Conservation (phyloP, 2,888 invertebrate genomes). For the Nowickia ferox region DNA sequence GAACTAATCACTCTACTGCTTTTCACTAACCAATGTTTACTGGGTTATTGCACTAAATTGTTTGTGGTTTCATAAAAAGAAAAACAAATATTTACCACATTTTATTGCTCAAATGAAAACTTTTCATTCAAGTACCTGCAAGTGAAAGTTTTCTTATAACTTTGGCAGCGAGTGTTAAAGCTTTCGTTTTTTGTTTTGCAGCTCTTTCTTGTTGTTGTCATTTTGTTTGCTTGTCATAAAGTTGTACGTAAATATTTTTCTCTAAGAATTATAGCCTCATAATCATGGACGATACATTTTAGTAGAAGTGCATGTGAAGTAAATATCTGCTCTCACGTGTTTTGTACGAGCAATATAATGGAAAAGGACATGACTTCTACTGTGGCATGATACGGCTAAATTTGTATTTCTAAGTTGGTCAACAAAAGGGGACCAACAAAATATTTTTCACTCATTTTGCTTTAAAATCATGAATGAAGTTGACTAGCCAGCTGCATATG, state of each 20-base stretch:
- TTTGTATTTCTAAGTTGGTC: not conserved
- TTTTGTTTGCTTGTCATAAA: slow-evolving; percentile 63
- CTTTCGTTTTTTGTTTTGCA: slow-evolving; percentile 8
- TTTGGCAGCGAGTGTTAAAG: not conserved
- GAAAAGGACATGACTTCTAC: not conserved
- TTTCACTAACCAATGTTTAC: too few relatives aligned
- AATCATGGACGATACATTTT: slow-evolving; percentile 3
- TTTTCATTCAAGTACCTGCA: not conserved
- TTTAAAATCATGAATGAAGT: not conserved
- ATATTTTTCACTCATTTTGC: too few relatives aligned
- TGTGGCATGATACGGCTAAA: not conserved
- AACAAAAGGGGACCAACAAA: not conserved
- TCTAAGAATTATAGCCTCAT: slow-evolving; percentile 10
- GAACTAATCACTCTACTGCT: too few relatives aligned
- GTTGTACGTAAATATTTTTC: slow-evolving; percentile 47
- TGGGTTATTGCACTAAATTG: slow-evolving; percentile 12
- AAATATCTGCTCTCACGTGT: not conserved
- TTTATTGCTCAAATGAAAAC: slow-evolving; percentile 38
- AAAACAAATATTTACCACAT: slow-evolving; percentile 47
- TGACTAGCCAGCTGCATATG: not conserved
- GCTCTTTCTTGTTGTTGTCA: slow-evolving; percentile 51
- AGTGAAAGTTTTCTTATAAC: slow-evolving; percentile 50
- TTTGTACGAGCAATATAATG: not conserved
- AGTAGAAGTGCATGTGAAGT: not conserved
- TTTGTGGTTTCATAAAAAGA: slow-evolving; percentile 40